phyloP scores from a whole-genome alignment of 2,113 vertebrate species.

The Narcine bancroftii region DNA sequence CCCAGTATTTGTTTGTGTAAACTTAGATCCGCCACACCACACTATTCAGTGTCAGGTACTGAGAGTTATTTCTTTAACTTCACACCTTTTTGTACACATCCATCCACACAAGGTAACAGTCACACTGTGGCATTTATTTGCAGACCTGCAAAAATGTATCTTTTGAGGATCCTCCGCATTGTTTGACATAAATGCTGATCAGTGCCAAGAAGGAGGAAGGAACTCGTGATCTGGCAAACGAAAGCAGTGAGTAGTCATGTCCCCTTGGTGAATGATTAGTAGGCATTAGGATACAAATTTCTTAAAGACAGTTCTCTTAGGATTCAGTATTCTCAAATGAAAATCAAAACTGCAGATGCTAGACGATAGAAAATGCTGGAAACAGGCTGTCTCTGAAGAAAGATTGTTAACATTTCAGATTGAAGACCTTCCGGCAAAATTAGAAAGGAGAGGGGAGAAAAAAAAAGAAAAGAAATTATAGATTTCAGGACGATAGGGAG shows the following conservation, averaged over 20 bases:
- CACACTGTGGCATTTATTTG: conserved; percentile 8
- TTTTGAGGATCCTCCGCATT: conserved; percentile 12
- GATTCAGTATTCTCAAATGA: background rate
- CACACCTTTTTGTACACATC: conserved; percentile 16
- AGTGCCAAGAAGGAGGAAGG: background rate
- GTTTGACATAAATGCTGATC: background rate
- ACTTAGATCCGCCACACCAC: background rate
- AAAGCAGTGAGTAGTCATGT: background rate
- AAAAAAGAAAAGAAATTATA: no score
- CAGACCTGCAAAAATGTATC: conserved; percentile 24
- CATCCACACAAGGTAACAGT: conserved; percentile 1
- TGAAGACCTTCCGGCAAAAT: no score
- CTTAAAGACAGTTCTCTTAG: background rate
- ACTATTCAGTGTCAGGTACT: background rate
- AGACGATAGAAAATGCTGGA: no score
- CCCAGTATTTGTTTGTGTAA: background rate
- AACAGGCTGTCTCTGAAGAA: no score
- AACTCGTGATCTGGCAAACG: background rate
- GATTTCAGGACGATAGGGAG: no score
- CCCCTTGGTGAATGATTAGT: background rate
- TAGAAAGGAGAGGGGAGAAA: no score
- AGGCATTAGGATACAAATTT: background rate
- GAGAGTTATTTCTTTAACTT: background rate
- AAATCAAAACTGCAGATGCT: no score
- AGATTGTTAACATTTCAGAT: no score